A percentile compares a stretch with the other conserved stretches of the same genome.
These are phyloP conservation scores for Ciconia maguari DNA, from an alignment of 2,113 vertebrate genomes.

Conservation along the genomic window DNA sequence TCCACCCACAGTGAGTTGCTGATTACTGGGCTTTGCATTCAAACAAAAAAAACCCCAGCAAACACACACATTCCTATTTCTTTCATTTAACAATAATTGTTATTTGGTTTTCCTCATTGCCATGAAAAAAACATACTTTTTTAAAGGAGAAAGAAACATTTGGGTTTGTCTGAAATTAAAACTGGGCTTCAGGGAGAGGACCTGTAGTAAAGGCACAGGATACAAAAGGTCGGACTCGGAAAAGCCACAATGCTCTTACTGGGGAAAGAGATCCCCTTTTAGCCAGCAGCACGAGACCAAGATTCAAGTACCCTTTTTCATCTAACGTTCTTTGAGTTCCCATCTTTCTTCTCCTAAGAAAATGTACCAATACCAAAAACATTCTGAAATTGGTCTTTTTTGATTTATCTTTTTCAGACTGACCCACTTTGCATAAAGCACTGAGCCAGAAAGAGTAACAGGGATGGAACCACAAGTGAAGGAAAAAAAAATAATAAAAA, in stretches of 20 bases:
- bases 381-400: not conserved
- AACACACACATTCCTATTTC: not conserved
- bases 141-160: not conserved
- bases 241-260: accelerated
- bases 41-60: not conserved
- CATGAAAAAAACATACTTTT: not conserved
- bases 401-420: not conserved
- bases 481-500: not conserved
- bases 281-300: not conserved
- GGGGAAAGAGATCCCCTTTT: not conserved
- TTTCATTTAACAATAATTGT: not conserved
- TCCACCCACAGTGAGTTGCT: not conserved
- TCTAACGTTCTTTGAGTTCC: not conserved
- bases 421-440: not conserved
- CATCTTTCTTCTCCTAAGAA: not conserved
- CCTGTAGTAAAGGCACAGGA: not conserved
- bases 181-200: not conserved
- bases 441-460: not conserved
- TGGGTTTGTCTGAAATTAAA: not conserved
- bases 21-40: not conserved
- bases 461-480: not conserved
- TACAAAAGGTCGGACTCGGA: not conserved
- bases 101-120: not conserved
- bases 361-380: not conserved
- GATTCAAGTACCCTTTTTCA: not conserved